Base-by-base conservation (phyloP, 2,113 vertebrate genomes). In the Sakesphorus luctuosus region DNA sequence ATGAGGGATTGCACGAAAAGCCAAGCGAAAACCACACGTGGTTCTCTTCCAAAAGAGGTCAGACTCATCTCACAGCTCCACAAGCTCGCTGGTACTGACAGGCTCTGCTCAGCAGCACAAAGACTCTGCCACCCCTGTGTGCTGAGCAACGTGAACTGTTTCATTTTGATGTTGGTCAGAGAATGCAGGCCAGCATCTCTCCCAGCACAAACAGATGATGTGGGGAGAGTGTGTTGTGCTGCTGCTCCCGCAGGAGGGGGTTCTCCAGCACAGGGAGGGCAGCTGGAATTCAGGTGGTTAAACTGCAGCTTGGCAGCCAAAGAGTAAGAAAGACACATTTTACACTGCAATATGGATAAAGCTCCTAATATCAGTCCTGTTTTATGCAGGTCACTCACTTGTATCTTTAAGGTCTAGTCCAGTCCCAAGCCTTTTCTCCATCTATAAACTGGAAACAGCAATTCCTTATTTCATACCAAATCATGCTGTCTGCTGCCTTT, bases 21-120 rank as follows among this genome's bases (percentile, higher is more conserved):
- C 88, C 93, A 95, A 86, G 44, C 89, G 71, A 95, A 95, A 95
- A 93, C 90, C 93, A 62, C 92, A 75, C 2, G 1, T 46, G 88
- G 36, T 53, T 96, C 73, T 65, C 76, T 96, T 92, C 92, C 94
- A 96, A 55, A 90, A 80, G 29, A 92, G 73, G 79, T 95, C 96
- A 90, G 76, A 14, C 61, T 47, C 35, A 72, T 77, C 63, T 87
- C 6, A 15, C 53, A 84, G 69, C 50, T 80, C 75, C 19, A 56
- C 10, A 36, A 44, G 31, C 52, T 68, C 2, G 0, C 18, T 73
- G 47, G 94, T 85, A 93, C n/a, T 43, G 7, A 13, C 0, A 5
- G 1, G 76, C 23, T 78, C 50, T 25, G 80, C 8, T 72, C 71
- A 35, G 79, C 44, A 80, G 85, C 75, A 80, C 33, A 23, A 71